These are phyloP conservation scores for Aphis craccivora DNA, from an alignment of 1,140 invertebrate genomes.

Conservation along the genomic window DNA sequence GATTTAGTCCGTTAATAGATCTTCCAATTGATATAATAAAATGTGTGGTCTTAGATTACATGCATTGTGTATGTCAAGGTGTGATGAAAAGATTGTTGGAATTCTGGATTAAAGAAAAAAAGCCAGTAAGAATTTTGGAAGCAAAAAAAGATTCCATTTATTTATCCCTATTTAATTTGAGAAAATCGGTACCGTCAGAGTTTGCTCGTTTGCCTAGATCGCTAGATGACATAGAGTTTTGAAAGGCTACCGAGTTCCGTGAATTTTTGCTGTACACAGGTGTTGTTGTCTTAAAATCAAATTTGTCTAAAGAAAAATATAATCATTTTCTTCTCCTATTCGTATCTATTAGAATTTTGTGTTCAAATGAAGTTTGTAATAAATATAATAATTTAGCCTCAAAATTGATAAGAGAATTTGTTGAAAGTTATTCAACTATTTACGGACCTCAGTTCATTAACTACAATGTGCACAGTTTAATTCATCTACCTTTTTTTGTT, in stretches of 20 bases:
- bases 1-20: not conserved
- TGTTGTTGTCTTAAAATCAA: not conserved
- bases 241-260: not conserved
- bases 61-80: conserved; percentile 16
- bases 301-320: not conserved
- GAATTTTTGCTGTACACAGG: not conserved
- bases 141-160: not conserved
- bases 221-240: not conserved
- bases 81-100: not conserved
- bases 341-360: not conserved
- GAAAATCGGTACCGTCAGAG: not conserved
- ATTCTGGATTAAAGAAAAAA: not conserved
- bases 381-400: too few species aligned
- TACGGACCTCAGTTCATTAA: too few species aligned
- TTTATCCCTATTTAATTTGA: not conserved
- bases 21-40: conserved; percentile 18
- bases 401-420: too few species aligned
- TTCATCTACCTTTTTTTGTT: too few species aligned
- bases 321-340: not conserved
- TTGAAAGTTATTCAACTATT: too few species aligned
- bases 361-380: not conserved
- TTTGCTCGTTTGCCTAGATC: not conserved
- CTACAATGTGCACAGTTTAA: too few species aligned
- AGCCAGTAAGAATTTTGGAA: not conserved
- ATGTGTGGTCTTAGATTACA: not conserved